phyloP scores from a whole-genome alignment of 53 echinoderm and acorn worm genomes.

The Astropecten irregularis region DNA sequence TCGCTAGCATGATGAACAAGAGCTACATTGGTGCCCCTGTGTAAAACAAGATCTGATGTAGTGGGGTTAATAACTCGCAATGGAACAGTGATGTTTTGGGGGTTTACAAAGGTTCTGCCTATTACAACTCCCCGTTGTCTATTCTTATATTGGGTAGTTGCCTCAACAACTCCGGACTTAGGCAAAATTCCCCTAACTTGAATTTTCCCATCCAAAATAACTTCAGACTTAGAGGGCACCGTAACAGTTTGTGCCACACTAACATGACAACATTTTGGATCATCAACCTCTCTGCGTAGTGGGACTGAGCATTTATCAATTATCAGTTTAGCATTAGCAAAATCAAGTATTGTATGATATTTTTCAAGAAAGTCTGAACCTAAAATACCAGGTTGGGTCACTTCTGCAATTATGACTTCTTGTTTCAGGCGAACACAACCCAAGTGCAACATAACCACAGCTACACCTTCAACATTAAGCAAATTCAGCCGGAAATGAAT shows the following conservation, averaged over 20 bases:
- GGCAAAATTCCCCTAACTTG: constrained; percentile 4
- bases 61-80: constrained; percentile 30
- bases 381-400: neutral
- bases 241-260: constrained; percentile 4
- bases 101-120: constrained; percentile 4
- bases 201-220: neutral
- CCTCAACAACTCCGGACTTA: neutral
- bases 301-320: neutral
- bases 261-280: constrained; percentile 7
- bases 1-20: neutral
- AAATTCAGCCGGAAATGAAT: neutral
- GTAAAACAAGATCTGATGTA: constrained; percentile 2
- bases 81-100: neutral
- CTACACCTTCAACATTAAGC: neutral
- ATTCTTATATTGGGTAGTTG: neutral
- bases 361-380: neutral
- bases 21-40: constrained; percentile 4
- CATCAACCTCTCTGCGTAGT: too few relatives aligned
- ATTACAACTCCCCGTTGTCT: neutral
- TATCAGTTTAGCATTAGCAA: neutral
- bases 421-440: neutral
- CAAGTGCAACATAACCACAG: neutral
- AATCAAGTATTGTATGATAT: neutral
- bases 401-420: neutral
- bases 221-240: neutral